Evolutionary conservation across 2,113 vertebrate genomes (phyloP), one percentile per base, ranked within the genome.

Genomic region (Porphyrio hochstetteri): DNA sequence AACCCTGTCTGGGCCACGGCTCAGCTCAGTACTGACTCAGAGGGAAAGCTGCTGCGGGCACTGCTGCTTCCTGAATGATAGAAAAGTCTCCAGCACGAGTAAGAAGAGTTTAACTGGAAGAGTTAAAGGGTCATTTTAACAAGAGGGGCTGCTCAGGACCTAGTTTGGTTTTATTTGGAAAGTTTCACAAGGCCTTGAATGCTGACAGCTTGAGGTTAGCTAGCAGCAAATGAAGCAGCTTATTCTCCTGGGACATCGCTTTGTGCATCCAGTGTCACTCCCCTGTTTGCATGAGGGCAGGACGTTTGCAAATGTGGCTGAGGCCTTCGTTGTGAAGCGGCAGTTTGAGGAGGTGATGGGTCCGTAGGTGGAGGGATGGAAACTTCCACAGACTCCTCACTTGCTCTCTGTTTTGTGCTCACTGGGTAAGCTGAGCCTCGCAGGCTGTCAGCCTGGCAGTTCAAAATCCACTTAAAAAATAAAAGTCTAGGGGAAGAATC

Each of bases 11-110:
- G 40, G 42, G 52, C 76, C 6, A 0, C 35, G 61, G 65, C 70
- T 91, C 14, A 33, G 48, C 70, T 87, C 89, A 9, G 42, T 6
- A 44, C 70, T 95, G 94, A 86, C 63, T 90, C 71, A 67, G 75
- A 88, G 65, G 81, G 56, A 52, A 75, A 91, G 60, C 64, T 78
- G 82, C 92, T 85, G 59, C 78, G 64, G 76, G 61, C 31, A 5
- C 53, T 4, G 3, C 56, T 0, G 8, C 61, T 77, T 94, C 80
- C 60, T 84, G 72, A 81, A 50, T 38, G 4, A 1, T 19, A 10
- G 57, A 33, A 46, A 33, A 77, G 59, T 19, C 68, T 81, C 61
- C 68, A 56, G 35, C 20, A 75, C 31, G 40, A 87, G 53, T 27
- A 14, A 48, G 40, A 36, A 28, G 18, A 81, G 20, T 14, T 82